Percentiles rank a stretch among this genome's conserved stretches.
These are phyloP conservation scores for Lasioglossum baleicum DNA, from an alignment of 1,140 invertebrate genomes.

Conservation along the genomic window DNA sequence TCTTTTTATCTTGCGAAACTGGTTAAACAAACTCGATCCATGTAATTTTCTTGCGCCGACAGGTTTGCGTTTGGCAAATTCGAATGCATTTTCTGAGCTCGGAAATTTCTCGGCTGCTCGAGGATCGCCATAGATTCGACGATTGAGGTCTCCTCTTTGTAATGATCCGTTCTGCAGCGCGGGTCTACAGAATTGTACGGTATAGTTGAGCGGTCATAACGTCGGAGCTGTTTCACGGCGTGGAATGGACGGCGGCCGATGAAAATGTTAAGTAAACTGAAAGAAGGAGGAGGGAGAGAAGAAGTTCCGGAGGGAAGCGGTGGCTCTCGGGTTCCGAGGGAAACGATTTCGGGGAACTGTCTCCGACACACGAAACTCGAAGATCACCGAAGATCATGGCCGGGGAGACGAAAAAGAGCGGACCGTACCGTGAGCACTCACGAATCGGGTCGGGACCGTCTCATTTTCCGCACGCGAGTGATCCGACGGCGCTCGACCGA, in stretches of 20 bases:
- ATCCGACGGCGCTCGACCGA: constrained; percentile 51
- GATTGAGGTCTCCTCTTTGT: too few species aligned
- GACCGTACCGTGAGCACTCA: constrained; percentile 27
- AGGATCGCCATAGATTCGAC: too few species aligned
- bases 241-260: neutral
- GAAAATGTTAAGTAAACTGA: constrained; percentile 1
- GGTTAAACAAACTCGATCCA: too few species aligned
- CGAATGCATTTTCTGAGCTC: too few species aligned
- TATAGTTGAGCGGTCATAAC: too few species aligned
- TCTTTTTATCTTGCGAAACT: too few species aligned
- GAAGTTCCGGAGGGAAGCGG: neutral
- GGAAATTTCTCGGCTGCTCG: too few species aligned
- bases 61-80: too few species aligned
- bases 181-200: neutral
- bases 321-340: neutral
- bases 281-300: neutral
- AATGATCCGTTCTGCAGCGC: too few species aligned
- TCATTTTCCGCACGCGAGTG: constrained; percentile 65
- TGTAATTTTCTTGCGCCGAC: too few species aligned
- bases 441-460: constrained; percentile 54
- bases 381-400: constrained; percentile 55
- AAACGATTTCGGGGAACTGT: constrained; percentile 52
- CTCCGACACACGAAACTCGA: constrained; percentile 42
- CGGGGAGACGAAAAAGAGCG: constrained; percentile 22
- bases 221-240: neutral